phyloP scores from a whole-genome alignment of 2,888 invertebrate genomes.

The Empis livida region DNA sequence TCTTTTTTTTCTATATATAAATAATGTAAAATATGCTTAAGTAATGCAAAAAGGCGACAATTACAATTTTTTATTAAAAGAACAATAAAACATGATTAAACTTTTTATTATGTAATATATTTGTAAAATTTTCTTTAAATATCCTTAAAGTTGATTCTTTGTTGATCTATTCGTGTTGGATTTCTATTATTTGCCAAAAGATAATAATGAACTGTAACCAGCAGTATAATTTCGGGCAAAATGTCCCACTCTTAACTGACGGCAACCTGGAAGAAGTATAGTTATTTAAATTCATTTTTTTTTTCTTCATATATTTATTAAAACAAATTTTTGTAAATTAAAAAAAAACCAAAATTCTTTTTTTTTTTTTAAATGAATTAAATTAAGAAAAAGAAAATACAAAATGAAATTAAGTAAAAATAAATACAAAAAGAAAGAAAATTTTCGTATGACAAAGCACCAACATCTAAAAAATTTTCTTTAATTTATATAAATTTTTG shows the following conservation, averaged over 20 bases:
- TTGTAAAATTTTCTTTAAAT: background rate
- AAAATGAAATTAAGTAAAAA: background rate
- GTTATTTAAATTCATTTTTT: too few species aligned
- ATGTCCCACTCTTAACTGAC: slow-evolving; percentile 66
- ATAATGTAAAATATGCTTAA: too few species aligned
- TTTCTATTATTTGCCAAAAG: background rate
- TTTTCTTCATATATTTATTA: too few species aligned
- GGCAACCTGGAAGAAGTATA: slow-evolving; percentile 32
- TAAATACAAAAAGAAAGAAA: background rate
- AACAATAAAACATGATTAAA: background rate
- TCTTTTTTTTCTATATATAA: too few species aligned
- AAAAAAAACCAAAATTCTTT: too few species aligned
- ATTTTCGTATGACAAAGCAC: background rate
- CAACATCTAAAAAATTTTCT: background rate
- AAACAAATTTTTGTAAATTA: background rate
- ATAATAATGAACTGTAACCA: slow-evolving; percentile 32
- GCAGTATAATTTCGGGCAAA: slow-evolving; percentile 71
- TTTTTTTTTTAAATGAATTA: background rate
- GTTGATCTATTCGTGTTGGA: slow-evolving; percentile 3
- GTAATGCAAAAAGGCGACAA: background rate
- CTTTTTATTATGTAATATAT: background rate
- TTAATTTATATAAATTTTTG: background rate
- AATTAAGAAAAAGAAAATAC: slow-evolving; percentile 5
- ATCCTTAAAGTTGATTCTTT: background rate
- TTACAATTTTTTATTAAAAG: background rate